A percentile compares a stretch with the other conserved stretches of the same genome.
Conservation (phyloP, 2,797 vertebrate species). For the Champsocephalus gunnari region DNA sequence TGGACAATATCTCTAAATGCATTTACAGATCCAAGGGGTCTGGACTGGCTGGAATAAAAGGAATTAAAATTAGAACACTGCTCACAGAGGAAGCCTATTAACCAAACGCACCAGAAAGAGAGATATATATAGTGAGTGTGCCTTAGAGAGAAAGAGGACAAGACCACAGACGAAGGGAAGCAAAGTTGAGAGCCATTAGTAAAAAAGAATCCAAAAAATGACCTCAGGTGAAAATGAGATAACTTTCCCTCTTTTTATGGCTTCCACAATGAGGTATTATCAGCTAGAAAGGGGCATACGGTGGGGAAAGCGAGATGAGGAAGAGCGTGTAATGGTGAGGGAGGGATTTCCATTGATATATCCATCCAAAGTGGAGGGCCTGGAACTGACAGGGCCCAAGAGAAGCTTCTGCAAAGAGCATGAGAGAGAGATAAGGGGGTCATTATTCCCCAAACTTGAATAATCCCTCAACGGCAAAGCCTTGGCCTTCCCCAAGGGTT, state of each 20-base stretch:
- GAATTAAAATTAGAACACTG: constrained; percentile 67
- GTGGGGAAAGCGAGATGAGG: constrained; percentile 62
- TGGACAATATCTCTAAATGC: constrained; percentile 65
- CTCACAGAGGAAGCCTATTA: constrained; percentile 73
- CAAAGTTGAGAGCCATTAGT: constrained; percentile 61
- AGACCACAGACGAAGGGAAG: constrained; percentile 46
- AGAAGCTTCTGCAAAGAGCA: constrained; percentile 73
- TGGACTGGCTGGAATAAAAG: constrained; percentile 64
- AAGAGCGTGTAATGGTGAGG: constrained; percentile 70
- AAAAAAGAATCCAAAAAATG: constrained; percentile 55
- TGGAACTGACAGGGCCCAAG: constrained; percentile 72
- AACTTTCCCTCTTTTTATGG: constrained; percentile 66
- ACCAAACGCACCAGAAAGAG: constrained; percentile 41
- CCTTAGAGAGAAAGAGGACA: constrained; percentile 22
- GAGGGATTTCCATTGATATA: constrained; percentile 77
- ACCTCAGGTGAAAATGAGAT: constrained; percentile 77
- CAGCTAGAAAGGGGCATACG: constrained; percentile 63
- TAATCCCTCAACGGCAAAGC: constrained; percentile 71
- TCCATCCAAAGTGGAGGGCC: constrained; percentile 71
- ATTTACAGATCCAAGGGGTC: constrained; percentile 54
- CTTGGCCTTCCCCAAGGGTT: constrained; percentile 60
- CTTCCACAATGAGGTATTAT: constrained; percentile 77
- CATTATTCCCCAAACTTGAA: constrained; percentile 80
- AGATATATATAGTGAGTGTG: constrained; percentile 39
- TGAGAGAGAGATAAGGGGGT: constrained; percentile 72